Evolutionary conservation across 2,888 invertebrate species (phyloP), one percentile per base, ranked within the genome.

Genomic region (Campaea margaritaria): DNA sequence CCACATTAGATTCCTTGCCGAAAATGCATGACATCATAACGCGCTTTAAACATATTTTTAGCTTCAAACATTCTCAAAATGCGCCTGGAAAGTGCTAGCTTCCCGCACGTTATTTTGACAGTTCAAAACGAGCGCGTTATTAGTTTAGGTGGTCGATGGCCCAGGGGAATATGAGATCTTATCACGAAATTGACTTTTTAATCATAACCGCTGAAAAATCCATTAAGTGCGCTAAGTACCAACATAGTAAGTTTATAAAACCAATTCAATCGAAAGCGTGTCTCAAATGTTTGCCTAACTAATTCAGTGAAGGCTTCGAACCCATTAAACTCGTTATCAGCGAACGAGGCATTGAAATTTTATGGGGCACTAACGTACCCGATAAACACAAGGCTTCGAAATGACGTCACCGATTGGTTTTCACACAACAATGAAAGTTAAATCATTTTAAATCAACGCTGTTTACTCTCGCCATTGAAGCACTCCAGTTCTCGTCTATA

Each of bases 261-360:
- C 55, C 39, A 13, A 43, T 55, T 36, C 11, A 42, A 50, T 7
- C 39, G 16, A 28, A 44, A 44, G 44, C 34, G 44, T 52, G 38
- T 58, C 43, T 48, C 27, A 42, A 45, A 52, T 27, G 43, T 58
- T 44, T 58, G 36, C 51, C 50, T 47, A 58, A 48, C 47, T 38
- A 58, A 48, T 58, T 53, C 49, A 53, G 44, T 34, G 34, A 53
- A 58, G 44, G 31, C 49, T 59, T 49, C 38, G 31, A 48, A 38
- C 39, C 28, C 52, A 58, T 59, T 48, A 53, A 53, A 49, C 44
- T 39, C 49, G 21, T 14, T 45, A 48, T 50, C 47, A 28, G 42
- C 28, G n/a, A 48, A 28, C 38, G 38, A 45, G 41, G 41, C 41
- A 54, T 54, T 59, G 39, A 59, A 59, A 45, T 59, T 59, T 59